These are phyloP conservation scores for Drosophila colorata DNA, from an alignment of 2,888 invertebrate genomes.

Conservation along the genomic window DNA sequence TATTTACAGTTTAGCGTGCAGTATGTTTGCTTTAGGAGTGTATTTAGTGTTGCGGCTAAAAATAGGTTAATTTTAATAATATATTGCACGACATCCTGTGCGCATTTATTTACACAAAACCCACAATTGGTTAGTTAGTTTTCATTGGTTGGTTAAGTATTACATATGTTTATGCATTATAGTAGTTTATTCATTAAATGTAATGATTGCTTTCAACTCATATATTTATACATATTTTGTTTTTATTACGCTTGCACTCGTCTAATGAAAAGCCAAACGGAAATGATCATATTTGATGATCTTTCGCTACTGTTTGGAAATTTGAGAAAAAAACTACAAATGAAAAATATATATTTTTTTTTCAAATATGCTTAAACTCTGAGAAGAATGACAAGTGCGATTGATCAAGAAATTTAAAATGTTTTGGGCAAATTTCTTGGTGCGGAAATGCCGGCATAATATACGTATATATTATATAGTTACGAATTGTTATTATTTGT, in stretches of 20 bases:
- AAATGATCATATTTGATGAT: constrained; percentile 1
- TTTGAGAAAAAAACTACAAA: neutral
- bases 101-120: constrained; percentile 36
- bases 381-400: neutral
- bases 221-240: constrained; percentile 49
- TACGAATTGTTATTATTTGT: constrained; percentile 16
- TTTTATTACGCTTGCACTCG: constrained; percentile 27
- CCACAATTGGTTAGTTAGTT: constrained; percentile 20
- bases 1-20: constrained; percentile 70
- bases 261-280: constrained; percentile 12
- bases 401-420: neutral
- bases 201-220: constrained; percentile 79
- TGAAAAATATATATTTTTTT: neutral
- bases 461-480: constrained; percentile 16
- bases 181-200: constrained; percentile 59
- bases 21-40: constrained; percentile 43
- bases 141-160: constrained; percentile 40
- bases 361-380: neutral
- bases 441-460: constrained; percentile 21
- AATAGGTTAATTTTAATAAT: constrained; percentile 35
- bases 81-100: constrained; percentile 23
- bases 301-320: neutral
- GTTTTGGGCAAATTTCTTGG: constrained; percentile 4
- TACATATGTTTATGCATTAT: constrained; percentile 38
- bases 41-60: constrained; percentile 34